These are phyloP conservation scores for Sciurus vulgaris DNA, from an alignment of 2,797 vertebrate species.

Conservation along the genomic window DNA sequence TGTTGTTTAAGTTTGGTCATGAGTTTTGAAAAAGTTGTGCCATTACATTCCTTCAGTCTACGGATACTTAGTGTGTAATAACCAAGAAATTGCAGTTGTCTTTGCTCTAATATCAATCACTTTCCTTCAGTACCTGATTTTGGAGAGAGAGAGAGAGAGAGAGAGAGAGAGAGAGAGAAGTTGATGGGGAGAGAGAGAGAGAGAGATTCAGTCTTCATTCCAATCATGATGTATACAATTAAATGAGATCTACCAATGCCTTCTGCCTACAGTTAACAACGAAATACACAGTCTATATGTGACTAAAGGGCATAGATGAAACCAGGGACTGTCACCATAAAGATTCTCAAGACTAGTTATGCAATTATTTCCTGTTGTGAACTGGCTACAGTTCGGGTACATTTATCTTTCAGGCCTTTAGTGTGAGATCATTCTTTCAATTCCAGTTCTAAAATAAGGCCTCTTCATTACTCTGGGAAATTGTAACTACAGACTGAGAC, in stretches of 20 bases:
- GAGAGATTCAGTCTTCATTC: not conserved
- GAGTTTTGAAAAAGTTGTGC: not conserved
- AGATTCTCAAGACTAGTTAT: not conserved
- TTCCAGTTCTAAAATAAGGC: constrained; percentile 31
- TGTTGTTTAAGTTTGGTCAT: not conserved
- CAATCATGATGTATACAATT: not conserved
- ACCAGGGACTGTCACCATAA: not conserved
- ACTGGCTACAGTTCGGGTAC: not conserved
- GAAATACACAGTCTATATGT: too few relatives aligned
- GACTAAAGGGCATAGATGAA: not conserved
- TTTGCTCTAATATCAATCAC: not conserved
- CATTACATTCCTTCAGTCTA: not conserved
- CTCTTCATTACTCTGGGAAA: constrained; percentile 43
- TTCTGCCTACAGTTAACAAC: not conserved
- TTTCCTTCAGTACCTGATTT: not conserved
- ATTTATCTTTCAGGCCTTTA: constrained; percentile 29
- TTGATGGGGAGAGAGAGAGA: not conserved
- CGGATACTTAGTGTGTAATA: not conserved
- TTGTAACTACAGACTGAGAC: not conserved
- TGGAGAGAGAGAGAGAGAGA: not conserved
- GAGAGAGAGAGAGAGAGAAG: not conserved
- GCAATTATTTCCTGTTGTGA: not conserved
- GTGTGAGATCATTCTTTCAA: constrained; percentile 1
- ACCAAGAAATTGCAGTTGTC: not conserved
- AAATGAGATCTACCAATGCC: not conserved